Percentiles rank a stretch among this genome's conserved stretches.
Evolutionary conservation across 92 coral and sea anemone species (phyloP).

Genomic region (Porites lobata): DNA sequence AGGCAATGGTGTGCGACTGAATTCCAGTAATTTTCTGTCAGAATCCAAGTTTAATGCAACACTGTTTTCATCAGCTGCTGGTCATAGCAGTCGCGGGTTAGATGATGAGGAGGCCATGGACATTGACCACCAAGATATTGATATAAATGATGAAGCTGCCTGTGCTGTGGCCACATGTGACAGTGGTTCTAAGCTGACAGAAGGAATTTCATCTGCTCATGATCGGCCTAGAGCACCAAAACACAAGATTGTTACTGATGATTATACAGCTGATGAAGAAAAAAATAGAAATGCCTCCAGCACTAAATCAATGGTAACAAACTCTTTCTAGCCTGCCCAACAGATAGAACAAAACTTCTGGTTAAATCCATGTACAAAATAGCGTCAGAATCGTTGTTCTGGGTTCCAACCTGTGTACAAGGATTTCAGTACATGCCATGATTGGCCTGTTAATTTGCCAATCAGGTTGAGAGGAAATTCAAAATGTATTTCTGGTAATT

Average conservation of each 20-base stretch:
- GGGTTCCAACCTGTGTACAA: too few relatives aligned
- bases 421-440: too few relatives aligned
- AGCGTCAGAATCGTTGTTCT: too few relatives aligned
- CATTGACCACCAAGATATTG: slow-evolving; percentile 70
- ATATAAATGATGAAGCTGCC: slow-evolving; percentile 21
- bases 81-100: slow-evolving; percentile 1
- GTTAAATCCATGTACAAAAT: too few relatives aligned
- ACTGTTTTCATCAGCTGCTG: slow-evolving; percentile 31
- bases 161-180: slow-evolving; percentile 1
- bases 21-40: neutral
- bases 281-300: neutral
- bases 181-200: neutral
- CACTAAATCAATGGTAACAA: slow-evolving; percentile 18
- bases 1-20: slow-evolving; percentile 3
- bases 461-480: too few relatives aligned
- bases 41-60: slow-evolving; percentile 40
- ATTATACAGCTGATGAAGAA: neutral
- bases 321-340: neutral
- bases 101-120: slow-evolving; percentile 78
- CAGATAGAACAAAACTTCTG: too few relatives aligned
- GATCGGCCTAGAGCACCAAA: neutral
- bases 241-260: neutral
- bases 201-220: neutral
- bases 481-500: too few relatives aligned
- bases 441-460: too few relatives aligned